Percentiles rank a stretch among this genome's conserved stretches.
Evolutionary conservation across 2,888 invertebrate genomes (phyloP).

Genomic region (Himalopsyche japonica): DNA sequence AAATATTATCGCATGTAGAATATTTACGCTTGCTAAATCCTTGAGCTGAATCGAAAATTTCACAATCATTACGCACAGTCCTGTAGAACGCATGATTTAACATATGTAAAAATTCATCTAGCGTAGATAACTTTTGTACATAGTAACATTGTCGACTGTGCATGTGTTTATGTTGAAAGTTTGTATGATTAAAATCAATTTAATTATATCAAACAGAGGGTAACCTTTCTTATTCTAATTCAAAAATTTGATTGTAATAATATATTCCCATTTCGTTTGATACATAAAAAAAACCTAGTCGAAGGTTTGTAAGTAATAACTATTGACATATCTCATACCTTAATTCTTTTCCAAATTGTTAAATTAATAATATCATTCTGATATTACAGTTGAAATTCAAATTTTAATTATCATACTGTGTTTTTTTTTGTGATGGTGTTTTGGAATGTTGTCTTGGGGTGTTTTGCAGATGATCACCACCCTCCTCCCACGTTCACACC

Average conservation of each 20-base stretch:
- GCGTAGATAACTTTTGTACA: not conserved
- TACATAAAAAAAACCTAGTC: not conserved
- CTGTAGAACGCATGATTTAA: not conserved
- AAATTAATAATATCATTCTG: not conserved
- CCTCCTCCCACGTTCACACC: slow-evolving; percentile 98
- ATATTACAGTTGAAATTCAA: not conserved
- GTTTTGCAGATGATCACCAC: slow-evolving; percentile 95
- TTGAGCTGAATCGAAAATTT: not conserved
- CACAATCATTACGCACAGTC: not conserved
- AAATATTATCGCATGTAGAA: not conserved
- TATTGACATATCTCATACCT: not conserved
- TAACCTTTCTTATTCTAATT: not conserved
- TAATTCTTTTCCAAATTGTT: not conserved
- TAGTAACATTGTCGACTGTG: not conserved
- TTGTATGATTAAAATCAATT: not conserved
- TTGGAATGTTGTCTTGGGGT: slow-evolving; percentile 64
- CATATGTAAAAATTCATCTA: not conserved
- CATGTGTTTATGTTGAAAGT: not conserved
- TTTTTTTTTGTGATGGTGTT: slow-evolving; percentile 48
- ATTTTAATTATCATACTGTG: not conserved
- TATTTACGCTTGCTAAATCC: not conserved
- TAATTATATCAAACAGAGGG: not conserved
- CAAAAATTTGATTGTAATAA: not conserved
- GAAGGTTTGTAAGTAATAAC: not conserved
- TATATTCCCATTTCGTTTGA: not conserved